Evolutionary conservation across 2,888 invertebrate genomes (phyloP).

Genomic region (Metopia argyrocephala): DNA sequence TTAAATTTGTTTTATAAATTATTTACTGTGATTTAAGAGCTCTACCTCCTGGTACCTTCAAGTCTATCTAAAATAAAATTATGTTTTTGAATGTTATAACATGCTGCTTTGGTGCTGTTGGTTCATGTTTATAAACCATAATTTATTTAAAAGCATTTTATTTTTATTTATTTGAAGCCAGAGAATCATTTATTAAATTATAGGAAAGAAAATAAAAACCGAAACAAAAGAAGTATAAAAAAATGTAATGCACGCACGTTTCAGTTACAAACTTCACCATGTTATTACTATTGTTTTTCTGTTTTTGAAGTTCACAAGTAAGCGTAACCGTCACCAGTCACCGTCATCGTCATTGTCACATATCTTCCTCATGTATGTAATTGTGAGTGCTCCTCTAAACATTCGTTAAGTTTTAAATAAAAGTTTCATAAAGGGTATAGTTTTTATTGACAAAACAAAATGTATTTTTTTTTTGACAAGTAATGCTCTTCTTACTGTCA

Average conservation of each 20-base stretch:
- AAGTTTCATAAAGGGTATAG: background rate
- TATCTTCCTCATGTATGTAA: background rate
- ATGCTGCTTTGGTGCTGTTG: background rate
- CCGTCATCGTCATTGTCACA: conserved; percentile 29
- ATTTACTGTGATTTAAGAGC: background rate
- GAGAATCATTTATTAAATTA: background rate
- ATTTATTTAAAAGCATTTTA: conserved; percentile 35
- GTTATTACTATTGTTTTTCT: background rate
- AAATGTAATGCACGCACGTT: conserved; percentile 40
- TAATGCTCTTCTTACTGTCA: background rate
- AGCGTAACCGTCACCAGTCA: conserved; percentile 1
- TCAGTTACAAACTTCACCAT: background rate
- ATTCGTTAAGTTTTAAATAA: background rate
- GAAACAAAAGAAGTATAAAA: background rate
- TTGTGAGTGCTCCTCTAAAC: background rate
- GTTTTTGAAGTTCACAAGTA: conserved; percentile 22
- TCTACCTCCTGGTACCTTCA: background rate
- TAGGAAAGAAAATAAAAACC: conserved; percentile 1
- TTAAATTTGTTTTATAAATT: conserved; percentile 14
- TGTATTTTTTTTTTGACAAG: too few relatives aligned
- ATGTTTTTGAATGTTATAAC: background rate
- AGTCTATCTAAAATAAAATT: background rate
- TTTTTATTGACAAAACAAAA: background rate
- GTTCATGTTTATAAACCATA: conserved; percentile 48
- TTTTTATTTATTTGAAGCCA: background rate